phyloP scores from a whole-genome alignment of 2,888 invertebrate species.

The Limulus polyphemus region DNA sequence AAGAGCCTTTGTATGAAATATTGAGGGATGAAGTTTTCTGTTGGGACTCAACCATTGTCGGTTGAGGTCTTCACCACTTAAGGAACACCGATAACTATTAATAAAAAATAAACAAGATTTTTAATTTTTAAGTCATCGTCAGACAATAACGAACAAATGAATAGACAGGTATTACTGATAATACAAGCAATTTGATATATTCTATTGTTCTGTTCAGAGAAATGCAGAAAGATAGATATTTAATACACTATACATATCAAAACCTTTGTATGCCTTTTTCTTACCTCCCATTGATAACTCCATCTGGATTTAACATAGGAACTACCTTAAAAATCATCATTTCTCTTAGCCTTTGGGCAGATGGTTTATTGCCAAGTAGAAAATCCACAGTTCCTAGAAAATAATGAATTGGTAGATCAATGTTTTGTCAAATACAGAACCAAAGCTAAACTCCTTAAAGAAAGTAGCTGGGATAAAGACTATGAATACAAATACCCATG shows the following conservation, averaged over 20 bases:
- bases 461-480: no score
- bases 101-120: slow-evolving; percentile 31
- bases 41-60: slow-evolving; percentile 68
- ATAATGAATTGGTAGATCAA: not conserved
- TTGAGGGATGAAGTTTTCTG: slow-evolving; percentile 60
- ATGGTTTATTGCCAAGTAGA: slow-evolving; percentile 47
- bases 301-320: slow-evolving; percentile 79
- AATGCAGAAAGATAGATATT: no score
- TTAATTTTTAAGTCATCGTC: no score
- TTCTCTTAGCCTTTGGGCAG: slow-evolving; percentile 50
- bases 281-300: slow-evolving; percentile 74
- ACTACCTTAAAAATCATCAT: slow-evolving; percentile 70
- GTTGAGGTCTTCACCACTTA: slow-evolving; percentile 74
- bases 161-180: no score
- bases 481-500: no score
- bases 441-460: no score
- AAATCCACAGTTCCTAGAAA: slow-evolving; percentile 48
- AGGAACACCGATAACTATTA: slow-evolving; percentile 64
- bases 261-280: no score
- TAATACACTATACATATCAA: no score
- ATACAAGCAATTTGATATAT: no score
- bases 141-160: no score
- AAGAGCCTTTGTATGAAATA: slow-evolving; percentile 59
- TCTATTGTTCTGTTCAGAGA: no score
- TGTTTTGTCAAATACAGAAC: no score